Base-by-base conservation (phyloP, 2,888 invertebrate genomes). In the Trichopoda pennipes region DNA sequence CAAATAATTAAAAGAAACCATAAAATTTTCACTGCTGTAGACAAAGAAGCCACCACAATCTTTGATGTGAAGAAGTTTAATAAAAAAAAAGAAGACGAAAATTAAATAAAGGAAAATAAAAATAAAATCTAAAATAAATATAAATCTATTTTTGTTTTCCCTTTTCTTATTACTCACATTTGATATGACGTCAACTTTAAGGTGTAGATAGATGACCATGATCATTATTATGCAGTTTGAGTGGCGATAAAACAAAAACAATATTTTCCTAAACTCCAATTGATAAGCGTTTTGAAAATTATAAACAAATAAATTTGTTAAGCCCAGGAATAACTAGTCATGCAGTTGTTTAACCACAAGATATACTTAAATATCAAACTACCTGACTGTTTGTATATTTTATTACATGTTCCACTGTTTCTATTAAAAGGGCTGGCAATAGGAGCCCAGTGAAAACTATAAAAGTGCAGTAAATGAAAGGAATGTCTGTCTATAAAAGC, bases 271-370 rank as follows among this genome's bases (percentile, higher is more conserved):
- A 70, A 79, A 47, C 66, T 28, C 28, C 61, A 68, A 75, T 79
- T 82, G 82, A 82, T 82, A 82, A 82, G 75, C 79, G 28, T 75
- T 78, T 75, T 75, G 75, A 72, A 75, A 55, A 61, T 28, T 75
- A 66, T 68, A 79, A 74, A 82, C 61, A 75, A 75, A 82, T 70
- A 72, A 70, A 70, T 55, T 70, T 44, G 35, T 51, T 23, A 47
- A 23, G 23, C 3, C 32, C 58, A 74, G 69, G 70, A 78, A 74
- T 81, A 12, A 38, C 38, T 70, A 81, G 66, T 81, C 81, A 81
- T 51, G 68, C 72, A 72, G 51, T 80, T 70, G 69, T 70, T 38
- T n/a, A 58, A 51, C 35, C 56, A 23, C 38, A 63, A 66, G 14
- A 42, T 56, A 44, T 6, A 38, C 42, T 61, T 61, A 28, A n/a